Evolutionary conservation across 2,113 vertebrate genomes (phyloP).

Genomic region (Anhinga rufa): DNA sequence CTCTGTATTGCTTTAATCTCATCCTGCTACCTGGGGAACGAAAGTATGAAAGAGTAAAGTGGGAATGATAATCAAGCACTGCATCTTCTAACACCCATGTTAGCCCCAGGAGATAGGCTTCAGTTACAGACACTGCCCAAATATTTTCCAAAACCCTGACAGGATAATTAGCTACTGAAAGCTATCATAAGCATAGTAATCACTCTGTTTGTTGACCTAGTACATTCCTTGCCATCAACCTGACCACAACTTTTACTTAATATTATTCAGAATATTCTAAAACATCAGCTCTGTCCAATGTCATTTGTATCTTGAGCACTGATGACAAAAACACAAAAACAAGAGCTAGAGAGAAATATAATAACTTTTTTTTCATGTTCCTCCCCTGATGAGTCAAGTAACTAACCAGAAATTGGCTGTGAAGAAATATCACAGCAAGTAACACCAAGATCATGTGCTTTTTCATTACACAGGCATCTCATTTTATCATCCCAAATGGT

Average conservation of each 20-base stretch:
- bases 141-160: not conserved
- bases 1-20: not conserved
- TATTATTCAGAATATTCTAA: not conserved
- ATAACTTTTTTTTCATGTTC: not conserved
- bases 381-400: not conserved
- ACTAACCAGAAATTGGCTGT: constrained; percentile 73
- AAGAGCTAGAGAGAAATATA: not conserved
- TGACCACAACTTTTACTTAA: not conserved
- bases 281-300: not conserved
- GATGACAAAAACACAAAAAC: not conserved
- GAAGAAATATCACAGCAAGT: constrained; percentile 85
- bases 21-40: not conserved
- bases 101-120: not conserved
- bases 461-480: constrained; percentile 79
- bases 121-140: not conserved
- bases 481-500: constrained; percentile 82
- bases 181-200: not conserved
- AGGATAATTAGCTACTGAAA: not conserved
- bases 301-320: not conserved
- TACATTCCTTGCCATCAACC: not conserved
- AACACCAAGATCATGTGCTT: constrained; percentile 92
- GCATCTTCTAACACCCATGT: not conserved
- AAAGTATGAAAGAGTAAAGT: not conserved
- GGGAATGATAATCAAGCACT: not conserved
- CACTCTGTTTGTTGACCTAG: not conserved